phyloP scores from a whole-genome alignment of 2,888 invertebrate genomes.

The Nesidiocoris tenuis region DNA sequence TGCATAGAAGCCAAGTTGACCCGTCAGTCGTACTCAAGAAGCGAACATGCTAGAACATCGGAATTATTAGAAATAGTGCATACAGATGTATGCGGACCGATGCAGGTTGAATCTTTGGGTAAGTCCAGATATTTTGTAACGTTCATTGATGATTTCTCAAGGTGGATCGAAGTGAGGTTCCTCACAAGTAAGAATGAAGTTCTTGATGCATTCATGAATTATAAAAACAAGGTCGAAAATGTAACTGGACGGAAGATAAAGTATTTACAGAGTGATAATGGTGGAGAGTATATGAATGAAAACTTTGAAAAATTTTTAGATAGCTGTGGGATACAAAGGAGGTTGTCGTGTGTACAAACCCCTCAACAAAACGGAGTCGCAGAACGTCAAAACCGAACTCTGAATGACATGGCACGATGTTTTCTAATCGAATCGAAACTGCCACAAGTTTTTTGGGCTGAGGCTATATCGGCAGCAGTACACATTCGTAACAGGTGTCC shows the following conservation, averaged over 20 bases:
- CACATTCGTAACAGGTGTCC: conserved; percentile 53
- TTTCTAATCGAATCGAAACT: conserved; percentile 51
- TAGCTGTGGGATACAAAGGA: conserved; percentile 50
- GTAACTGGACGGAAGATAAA: conserved; percentile 47
- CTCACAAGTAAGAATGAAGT: conserved; percentile 50
- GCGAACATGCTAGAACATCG: background rate
- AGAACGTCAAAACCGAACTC: conserved; percentile 52
- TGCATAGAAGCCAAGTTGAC: conserved; percentile 3
- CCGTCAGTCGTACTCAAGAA: too few relatives aligned
- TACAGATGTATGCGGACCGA: conserved; percentile 14
- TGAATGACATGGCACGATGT: conserved; percentile 52
- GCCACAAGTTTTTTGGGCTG: conserved; percentile 44
- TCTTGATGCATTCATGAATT: conserved; percentile 46
- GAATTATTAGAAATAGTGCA: conserved; percentile 29
- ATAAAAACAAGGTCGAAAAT: too few relatives aligned
- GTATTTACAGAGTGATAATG: conserved; percentile 50
- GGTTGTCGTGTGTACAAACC: conserved; percentile 50
- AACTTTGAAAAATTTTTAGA: conserved; percentile 50
- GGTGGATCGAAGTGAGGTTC: conserved; percentile 49
- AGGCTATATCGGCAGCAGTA: conserved; percentile 52
- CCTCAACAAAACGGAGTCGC: conserved; percentile 53
- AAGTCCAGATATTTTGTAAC: background rate
- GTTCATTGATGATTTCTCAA: conserved; percentile 24
- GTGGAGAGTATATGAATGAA: conserved; percentile 48
- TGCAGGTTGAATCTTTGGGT: background rate